These are phyloP conservation scores for Chironomus riparius DNA, from an alignment of 2,888 invertebrate genomes.

Conservation along the genomic window DNA sequence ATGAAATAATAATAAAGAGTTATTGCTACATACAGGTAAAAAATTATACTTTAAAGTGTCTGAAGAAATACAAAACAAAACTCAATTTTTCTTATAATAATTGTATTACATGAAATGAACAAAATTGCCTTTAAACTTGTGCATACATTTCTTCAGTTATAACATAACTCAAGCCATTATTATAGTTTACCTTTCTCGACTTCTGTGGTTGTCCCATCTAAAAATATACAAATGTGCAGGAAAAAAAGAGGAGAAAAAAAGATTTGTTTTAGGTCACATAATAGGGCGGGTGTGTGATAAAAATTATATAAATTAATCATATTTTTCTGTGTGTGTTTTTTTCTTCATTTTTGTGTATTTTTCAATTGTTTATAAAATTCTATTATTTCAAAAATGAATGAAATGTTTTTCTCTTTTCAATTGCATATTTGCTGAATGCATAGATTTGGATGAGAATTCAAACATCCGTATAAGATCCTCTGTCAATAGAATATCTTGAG, in stretches of 20 bases:
- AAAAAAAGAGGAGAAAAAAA: constrained; percentile 29
- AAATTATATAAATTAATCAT: not conserved
- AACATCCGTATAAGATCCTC: no score
- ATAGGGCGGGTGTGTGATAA: not conserved
- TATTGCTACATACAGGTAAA: not conserved
- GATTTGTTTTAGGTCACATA: not conserved
- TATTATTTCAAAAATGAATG: no score
- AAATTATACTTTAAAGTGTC: not conserved
- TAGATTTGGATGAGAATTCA: no score
- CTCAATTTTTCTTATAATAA: not conserved
- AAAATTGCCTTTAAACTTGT: constrained; percentile 5
- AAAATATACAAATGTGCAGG: constrained; percentile 28
- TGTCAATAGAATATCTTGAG: no score
- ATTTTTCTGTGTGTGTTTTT: not conserved
- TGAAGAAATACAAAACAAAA: not conserved
- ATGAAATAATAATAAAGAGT: not conserved
- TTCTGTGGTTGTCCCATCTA: constrained; percentile 45
- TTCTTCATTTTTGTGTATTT: no score
- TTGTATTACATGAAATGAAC: not conserved
- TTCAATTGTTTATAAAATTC: no score
- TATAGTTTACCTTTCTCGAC: constrained; percentile 40
- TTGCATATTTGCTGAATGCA: no score
- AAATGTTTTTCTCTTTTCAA: no score
- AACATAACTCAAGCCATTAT: constrained; percentile 10
- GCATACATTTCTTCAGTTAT: constrained; percentile 21